Evolutionary conservation across 1,140 invertebrate species (phyloP), one percentile per base, ranked within the genome.

Genomic region (Parasteatoda tepidariorum): DNA sequence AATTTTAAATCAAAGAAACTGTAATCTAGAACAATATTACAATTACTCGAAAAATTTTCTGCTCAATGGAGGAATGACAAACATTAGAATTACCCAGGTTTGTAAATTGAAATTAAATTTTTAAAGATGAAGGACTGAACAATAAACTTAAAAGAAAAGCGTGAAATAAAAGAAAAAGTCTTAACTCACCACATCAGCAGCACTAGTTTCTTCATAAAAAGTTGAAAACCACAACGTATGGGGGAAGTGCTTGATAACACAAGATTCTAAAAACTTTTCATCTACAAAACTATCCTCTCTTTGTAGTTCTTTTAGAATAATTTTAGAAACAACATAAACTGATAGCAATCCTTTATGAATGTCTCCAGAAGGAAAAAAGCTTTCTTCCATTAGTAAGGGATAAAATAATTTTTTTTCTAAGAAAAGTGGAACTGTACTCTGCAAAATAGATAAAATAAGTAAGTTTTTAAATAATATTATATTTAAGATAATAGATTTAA

Each of bases 321-420:
- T 41, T 3, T 7, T 34, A 13, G 55, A 61, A 24, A 74, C 31
- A 18, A 61, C 22, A 18, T 62, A 18, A 61, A 11, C 15, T 18
- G 24, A 54, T 7, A 74, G 11, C 33, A 24, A 33, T 1, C 33
- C 28, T 22, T 55, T 71, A 30, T 15, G 30, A 28, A 61, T 48
- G 30, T 13, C 55, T 61, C 34, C 31, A 31, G 28, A 31, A 7
- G 41, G 22, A 31, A 15, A 28, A 11, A 71, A 33, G 11, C 55
- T 13, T 28, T 61, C 57, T 9, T 54, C 7, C n/a, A 18, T 24
- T 0, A 13, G 11, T 24, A 78, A n/a, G 11, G 74, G 74, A 54
- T 78, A 78, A 66, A 78, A 78, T n/a, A 78, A 26, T 48, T 78
- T 64, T 11, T 54, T 66, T 57, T 66, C 55, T 26, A 78, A 48